Conservation (phyloP, 2,888 invertebrate species). For the Coleophora deauratella region DNA sequence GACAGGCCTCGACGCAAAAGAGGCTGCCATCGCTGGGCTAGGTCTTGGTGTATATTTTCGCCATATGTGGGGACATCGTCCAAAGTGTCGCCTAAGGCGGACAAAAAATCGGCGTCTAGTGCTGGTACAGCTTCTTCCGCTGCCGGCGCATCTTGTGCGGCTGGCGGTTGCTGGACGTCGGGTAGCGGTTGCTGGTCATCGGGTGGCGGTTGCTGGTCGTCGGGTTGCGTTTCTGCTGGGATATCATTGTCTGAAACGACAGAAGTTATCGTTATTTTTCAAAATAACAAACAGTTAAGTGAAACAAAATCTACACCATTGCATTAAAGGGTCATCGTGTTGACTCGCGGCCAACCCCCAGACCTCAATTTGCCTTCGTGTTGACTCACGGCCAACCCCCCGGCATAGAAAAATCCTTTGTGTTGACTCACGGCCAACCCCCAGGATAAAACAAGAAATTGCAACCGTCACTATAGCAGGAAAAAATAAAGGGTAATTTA, state of each 20-base stretch:
- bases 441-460: background rate
- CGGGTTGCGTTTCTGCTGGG: background rate
- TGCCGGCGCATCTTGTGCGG: background rate
- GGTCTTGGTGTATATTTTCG: conserved; percentile 7
- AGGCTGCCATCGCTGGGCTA: conserved; percentile 10
- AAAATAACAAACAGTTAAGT: background rate
- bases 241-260: background rate
- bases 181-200: too few relatives aligned
- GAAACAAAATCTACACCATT: background rate
- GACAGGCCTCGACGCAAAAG: conserved; percentile 9
- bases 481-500: background rate
- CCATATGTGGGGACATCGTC: conserved; percentile 11
- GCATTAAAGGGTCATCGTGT: background rate
- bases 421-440: too few relatives aligned
- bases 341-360: background rate
- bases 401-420: background rate
- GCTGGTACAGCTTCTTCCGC: background rate
- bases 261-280: background rate
- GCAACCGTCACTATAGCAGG: background rate
- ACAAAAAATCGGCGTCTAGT: conserved; percentile 10
- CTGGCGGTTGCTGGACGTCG: background rate
- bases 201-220: too few relatives aligned
- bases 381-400: conserved; percentile 5
- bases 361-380: background rate
- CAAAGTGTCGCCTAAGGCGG: conserved; percentile 9